A percentile compares a stretch with the other conserved stretches of the same genome.
Conservation (phyloP, 2,797 vertebrate genomes). For the Aselliscus stoliczkanus region DNA sequence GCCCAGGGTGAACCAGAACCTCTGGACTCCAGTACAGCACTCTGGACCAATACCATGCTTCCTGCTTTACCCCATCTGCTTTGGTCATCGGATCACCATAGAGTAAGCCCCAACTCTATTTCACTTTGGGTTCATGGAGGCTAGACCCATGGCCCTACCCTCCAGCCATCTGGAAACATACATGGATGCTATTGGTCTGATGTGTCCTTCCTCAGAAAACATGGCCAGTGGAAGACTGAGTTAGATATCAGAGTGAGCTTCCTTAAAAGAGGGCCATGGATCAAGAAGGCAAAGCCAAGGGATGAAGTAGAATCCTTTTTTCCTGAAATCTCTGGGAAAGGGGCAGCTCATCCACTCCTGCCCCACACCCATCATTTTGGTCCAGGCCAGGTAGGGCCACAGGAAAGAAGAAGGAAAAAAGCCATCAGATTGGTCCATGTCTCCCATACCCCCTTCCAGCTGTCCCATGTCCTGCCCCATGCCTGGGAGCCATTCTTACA, state of each 20-base stretch:
- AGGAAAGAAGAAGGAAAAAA: not conserved
- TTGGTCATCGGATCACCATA: not conserved
- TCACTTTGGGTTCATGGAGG: not conserved
- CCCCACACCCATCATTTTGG: not conserved
- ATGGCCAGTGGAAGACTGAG: not conserved
- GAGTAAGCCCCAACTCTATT: not conserved
- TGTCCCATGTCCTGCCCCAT: not conserved
- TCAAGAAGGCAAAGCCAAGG: not conserved
- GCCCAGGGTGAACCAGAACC: not conserved
- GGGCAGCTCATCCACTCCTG: not conserved
- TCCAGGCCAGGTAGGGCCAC: not conserved
- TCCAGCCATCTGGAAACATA: slow-evolving; percentile 15
- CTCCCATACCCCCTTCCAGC: not conserved
- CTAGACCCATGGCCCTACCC: not conserved
- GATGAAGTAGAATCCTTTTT: not conserved
- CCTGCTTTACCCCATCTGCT: not conserved
- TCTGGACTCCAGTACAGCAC: not conserved
- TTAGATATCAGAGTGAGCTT: not conserved
- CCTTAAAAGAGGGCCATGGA: not conserved
- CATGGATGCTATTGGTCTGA: not conserved
- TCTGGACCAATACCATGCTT: not conserved
- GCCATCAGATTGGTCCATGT: not conserved
- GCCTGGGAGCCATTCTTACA: slow-evolving; percentile 51
- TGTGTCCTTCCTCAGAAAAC: not conserved
- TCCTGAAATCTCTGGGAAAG: not conserved